phyloP scores from a whole-genome alignment of 2,797 vertebrate species.

The Labeo calbasu region DNA sequence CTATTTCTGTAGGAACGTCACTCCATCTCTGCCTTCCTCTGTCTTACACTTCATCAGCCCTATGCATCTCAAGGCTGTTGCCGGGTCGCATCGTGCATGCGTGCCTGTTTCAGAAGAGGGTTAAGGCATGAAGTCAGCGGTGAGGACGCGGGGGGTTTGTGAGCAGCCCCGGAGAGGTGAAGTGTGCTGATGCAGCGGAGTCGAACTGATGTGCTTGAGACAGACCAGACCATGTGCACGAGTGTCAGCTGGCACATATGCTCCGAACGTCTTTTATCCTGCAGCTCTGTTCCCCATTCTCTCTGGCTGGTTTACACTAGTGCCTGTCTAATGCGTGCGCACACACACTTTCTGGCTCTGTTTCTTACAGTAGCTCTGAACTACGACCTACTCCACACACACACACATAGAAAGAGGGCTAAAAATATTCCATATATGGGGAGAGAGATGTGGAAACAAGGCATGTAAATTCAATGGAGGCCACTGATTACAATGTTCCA shows the following conservation, averaged over 20 bases:
- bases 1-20: not conserved
- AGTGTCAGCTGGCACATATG: constrained; percentile 23
- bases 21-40: not conserved
- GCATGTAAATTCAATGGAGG: constrained; percentile 39
- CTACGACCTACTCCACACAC: not conserved
- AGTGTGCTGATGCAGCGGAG: constrained; percentile 40
- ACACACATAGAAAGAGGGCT: constrained; percentile 28
- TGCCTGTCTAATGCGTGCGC: constrained; percentile 2
- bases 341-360: not conserved
- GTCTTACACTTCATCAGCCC: not conserved
- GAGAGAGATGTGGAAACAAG: constrained; percentile 25
- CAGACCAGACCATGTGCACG: constrained; percentile 25
- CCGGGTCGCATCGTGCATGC: not conserved
- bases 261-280: constrained; percentile 22
- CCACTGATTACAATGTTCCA: constrained; percentile 37
- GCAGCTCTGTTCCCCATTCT: constrained; percentile 18
- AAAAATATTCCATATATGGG: constrained; percentile 39
- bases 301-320: constrained; percentile 16
- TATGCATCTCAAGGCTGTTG: not conserved
- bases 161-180: not conserved
- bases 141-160: constrained; percentile 70
- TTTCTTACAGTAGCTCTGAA: constrained; percentile 37
- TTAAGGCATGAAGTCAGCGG: constrained; percentile 60
- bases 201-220: constrained; percentile 41
- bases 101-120: not conserved